A percentile compares a stretch with the other conserved stretches of the same genome.
These are phyloP conservation scores for Actinia equina DNA, from an alignment of 64 coral and sea anemone genomes.

Conservation along the genomic window DNA sequence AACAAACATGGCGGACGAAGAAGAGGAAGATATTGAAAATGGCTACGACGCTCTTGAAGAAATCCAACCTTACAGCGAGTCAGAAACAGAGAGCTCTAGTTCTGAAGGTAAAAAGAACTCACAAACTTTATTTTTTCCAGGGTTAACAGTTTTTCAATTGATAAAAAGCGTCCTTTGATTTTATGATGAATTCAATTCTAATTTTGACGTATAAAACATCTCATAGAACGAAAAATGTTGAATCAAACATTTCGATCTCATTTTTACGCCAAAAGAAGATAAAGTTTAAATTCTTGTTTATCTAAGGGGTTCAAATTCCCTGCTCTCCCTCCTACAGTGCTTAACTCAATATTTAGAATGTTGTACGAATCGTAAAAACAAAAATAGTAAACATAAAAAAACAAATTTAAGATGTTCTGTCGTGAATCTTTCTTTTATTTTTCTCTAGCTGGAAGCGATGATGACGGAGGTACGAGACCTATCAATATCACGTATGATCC, in stretches of 20 bases:
- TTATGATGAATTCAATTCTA: not conserved
- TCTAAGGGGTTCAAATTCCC: not conserved
- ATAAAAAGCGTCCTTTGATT: not conserved
- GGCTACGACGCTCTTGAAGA: slow-evolving; percentile 63
- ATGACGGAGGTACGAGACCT: slow-evolving; percentile 27
- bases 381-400: not conserved
- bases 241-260: not conserved
- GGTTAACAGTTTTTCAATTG: not conserved
- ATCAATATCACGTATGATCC: slow-evolving; percentile 81
- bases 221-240: not conserved
- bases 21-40: slow-evolving; percentile 68
- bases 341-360: not conserved
- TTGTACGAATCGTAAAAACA: not conserved
- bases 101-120: slow-evolving; percentile 28
- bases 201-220: not conserved
- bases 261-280: not conserved
- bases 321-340: not conserved
- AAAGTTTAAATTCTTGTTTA: not conserved
- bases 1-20: slow-evolving; percentile 97
- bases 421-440: not conserved
- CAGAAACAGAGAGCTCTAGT: slow-evolving; percentile 36
- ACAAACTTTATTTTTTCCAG: no score
- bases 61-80: slow-evolving; percentile 34
- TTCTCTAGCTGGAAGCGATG: slow-evolving; percentile 62
- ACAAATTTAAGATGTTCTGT: no score